Evolutionary conservation across 2,113 vertebrate species (phyloP), one percentile per base, ranked within the genome.

Genomic region (Scopus umbretta): DNA sequence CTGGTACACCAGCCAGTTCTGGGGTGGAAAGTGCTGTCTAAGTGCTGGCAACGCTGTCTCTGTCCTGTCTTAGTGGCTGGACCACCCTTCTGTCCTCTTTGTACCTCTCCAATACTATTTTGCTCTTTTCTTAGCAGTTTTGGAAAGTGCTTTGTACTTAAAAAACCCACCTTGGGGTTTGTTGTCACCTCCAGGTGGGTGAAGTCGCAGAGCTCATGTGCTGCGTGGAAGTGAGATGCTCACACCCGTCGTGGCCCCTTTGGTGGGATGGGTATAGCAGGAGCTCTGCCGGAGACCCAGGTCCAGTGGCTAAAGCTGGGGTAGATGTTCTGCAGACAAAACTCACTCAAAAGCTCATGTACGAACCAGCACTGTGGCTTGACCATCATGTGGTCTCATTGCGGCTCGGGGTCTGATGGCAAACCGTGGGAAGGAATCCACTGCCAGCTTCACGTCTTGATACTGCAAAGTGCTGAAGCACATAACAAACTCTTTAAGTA

Each of bases 221-320:
- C 10, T 70, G 27, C 14, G 0, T 18, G 3, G 4, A 9, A 61
- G 6, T 32, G 40, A 61, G 22, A 5, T 50, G 42, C 27, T 59
- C 16, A 22, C 7, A 12, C 5, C 1, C 1, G 1, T 13, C 1
- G 0, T 27, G 14, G 10, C 5, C 3, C 6, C 27, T 71, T 42
- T 71, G 22, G 7, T 73, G 47, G 25, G 36, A 4, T 30, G 38
- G 26, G 42, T 16, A 8, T 80, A 34, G 34, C 18, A 55, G 34
- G 18, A 91, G 6, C 34, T 79, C 43, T 55, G 12, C 47, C 72
- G 32, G n/a, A 61, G 45, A 38, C 20, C 17, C 21, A 22, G 15
- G 8, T 32, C 29, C 7, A 21, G 29, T 40, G 17, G 13, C 32
- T 66, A 25, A 80, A 80, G 23, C n/a, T 71, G 17, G 8, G 13